Evolutionary conservation across 2,888 invertebrate species (phyloP).

Genomic region (Volucella inflata): DNA sequence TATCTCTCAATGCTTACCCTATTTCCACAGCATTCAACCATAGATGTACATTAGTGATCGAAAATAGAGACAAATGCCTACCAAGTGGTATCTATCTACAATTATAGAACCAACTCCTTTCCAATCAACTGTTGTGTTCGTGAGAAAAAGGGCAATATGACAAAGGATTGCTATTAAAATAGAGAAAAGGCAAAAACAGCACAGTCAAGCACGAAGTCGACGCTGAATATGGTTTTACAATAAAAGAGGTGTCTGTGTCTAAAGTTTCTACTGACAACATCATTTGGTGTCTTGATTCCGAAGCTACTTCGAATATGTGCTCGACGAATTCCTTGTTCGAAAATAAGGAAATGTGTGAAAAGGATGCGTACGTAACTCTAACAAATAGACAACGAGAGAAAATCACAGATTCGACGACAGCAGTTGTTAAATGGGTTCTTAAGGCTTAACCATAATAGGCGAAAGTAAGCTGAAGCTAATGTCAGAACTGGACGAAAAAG

Average conservation of each 20-base stretch:
- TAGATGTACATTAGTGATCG: too few relatives aligned
- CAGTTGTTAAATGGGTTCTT: too few relatives aligned
- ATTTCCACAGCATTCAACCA: too few relatives aligned
- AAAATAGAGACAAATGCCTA: too few relatives aligned
- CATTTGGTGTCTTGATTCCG: conserved; percentile 20
- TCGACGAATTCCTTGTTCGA: conserved; percentile 6
- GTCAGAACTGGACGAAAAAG: too few relatives aligned
- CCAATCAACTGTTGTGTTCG: conserved; percentile 35
- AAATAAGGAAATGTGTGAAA: conserved; percentile 10
- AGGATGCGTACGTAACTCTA: conserved; percentile 13
- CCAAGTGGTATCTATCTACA: too few relatives aligned
- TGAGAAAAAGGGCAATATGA: conserved; percentile 46
- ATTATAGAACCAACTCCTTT: conserved; percentile 17
- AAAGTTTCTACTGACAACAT: background rate
- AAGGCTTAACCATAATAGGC: too few relatives aligned
- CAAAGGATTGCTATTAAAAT: conserved; percentile 34
- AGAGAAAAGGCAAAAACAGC: conserved; percentile 42
- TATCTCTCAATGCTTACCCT: too few relatives aligned
- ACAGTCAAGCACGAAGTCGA: background rate
- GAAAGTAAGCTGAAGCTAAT: too few relatives aligned
- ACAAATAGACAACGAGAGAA: conserved; percentile 29
- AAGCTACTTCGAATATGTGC: conserved; percentile 28
- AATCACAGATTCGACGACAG: too few relatives aligned
- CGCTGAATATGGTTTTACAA: conserved; percentile 24
- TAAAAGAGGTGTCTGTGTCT: conserved; percentile 24